Percentiles rank a stretch among this genome's conserved stretches.
phyloP scores from a whole-genome alignment of 2,888 invertebrate species.

The Eupithecia pulchellata region DNA sequence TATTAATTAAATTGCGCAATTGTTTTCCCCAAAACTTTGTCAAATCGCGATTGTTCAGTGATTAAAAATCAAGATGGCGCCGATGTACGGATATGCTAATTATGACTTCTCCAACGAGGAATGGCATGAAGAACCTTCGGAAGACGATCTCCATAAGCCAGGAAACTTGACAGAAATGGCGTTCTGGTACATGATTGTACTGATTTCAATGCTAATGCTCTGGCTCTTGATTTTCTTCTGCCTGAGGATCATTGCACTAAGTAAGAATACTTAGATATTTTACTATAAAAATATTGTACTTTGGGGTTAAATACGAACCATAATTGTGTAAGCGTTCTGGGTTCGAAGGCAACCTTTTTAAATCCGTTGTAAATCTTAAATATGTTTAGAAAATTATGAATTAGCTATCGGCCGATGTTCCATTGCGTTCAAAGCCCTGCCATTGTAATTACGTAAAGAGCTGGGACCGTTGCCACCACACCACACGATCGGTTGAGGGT shows the following conservation, averaged over 20 bases:
- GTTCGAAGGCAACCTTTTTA: too few relatives aligned
- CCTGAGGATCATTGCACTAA: conserved; percentile 64
- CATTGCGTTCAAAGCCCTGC: too few relatives aligned
- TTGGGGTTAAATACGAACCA: too few relatives aligned
- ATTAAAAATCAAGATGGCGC: conserved; percentile 61
- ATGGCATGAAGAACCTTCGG: conserved; percentile 38
- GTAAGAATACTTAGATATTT: conserved; percentile 13
- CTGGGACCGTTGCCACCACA: too few relatives aligned
- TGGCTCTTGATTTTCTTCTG: conserved; percentile 75
- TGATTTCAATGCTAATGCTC: conserved; percentile 65
- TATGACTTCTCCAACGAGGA: conserved; percentile 52
- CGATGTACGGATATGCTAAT: conserved; percentile 62
- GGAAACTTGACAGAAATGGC: conserved; percentile 61
- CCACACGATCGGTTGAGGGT: too few relatives aligned
- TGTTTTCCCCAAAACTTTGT: neutral
- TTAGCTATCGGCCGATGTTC: too few relatives aligned
- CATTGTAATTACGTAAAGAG: too few relatives aligned
- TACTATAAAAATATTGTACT: too few relatives aligned
- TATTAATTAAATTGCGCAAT: neutral
- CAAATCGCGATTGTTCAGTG: neutral
- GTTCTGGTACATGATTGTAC: conserved; percentile 71
- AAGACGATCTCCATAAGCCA: conserved; percentile 48
- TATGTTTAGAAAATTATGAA: neutral
- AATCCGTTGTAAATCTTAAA: too few relatives aligned
- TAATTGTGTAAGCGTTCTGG: too few relatives aligned